Conservation (phyloP, 1,140 invertebrate genomes). For the Dysdera silvatica region DNA sequence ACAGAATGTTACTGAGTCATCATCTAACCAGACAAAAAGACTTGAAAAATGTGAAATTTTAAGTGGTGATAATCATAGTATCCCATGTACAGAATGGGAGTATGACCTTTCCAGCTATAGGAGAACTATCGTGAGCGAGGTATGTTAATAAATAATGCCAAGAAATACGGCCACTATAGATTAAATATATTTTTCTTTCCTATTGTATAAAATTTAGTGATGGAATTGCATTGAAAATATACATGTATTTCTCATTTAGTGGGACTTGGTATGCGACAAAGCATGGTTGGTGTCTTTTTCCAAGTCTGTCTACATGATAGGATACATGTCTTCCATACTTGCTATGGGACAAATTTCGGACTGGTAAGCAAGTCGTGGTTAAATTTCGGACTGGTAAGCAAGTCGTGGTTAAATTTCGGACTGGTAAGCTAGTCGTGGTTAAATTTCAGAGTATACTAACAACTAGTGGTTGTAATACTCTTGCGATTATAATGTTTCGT, state of each 20-base stretch:
- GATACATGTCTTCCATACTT: constrained; percentile 68
- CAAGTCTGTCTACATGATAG: constrained; percentile 72
- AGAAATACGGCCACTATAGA: not conserved
- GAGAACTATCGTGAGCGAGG: constrained; percentile 8
- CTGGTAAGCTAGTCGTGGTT: constrained; percentile 56
- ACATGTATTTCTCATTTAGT: constrained; percentile 48
- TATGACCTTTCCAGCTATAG: not conserved
- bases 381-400: constrained; percentile 61
- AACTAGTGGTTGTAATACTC: too few relatives aligned
- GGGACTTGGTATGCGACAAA: constrained; percentile 63
- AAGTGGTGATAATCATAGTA: too few relatives aligned
- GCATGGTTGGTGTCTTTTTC: constrained; percentile 59
- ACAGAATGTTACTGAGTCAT: too few relatives aligned
- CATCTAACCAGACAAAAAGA: too few relatives aligned
- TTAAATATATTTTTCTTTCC: too few relatives aligned
- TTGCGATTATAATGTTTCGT: too few relatives aligned
- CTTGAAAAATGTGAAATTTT: too few relatives aligned
- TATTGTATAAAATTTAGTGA: too few relatives aligned
- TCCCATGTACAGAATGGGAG: constrained; percentile 7
- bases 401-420: constrained; percentile 73
- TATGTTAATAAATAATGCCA: not conserved
- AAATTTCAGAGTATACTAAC: constrained; percentile 74
- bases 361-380: constrained; percentile 56
- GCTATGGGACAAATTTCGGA: constrained; percentile 71
- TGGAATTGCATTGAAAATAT: too few relatives aligned